These are phyloP conservation scores for Parauchenoglanis punctatus DNA, from an alignment of 2,797 vertebrate genomes.

Conservation along the genomic window DNA sequence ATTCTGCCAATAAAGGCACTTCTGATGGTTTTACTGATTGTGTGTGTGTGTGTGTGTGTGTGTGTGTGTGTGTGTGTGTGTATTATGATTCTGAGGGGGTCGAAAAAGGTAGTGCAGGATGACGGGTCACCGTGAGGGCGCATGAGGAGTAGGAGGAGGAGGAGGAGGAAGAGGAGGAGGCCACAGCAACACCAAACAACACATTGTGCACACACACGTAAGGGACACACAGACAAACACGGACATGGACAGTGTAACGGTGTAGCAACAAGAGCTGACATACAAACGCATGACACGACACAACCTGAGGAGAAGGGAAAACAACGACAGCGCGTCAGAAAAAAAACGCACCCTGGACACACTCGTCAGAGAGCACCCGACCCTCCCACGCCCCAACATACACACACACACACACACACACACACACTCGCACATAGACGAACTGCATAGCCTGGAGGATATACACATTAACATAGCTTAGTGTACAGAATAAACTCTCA, in stretches of 20 bases:
- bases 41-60: background rate
- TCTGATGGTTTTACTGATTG: background rate
- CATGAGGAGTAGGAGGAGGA: constrained; percentile 66
- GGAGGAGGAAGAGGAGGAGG: constrained; percentile 73
- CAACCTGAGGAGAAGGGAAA: constrained; percentile 73
- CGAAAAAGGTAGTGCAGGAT: constrained; percentile 56
- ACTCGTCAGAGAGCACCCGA: constrained; percentile 43
- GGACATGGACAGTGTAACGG: constrained; percentile 57
- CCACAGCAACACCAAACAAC: constrained; percentile 68
- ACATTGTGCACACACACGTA: constrained; percentile 40
- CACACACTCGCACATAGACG: constrained; percentile 43
- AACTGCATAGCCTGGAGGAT: constrained; percentile 1
- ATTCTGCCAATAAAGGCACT: background rate
- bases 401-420: constrained; percentile 24
- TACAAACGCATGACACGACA: constrained; percentile 74
- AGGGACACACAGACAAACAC: constrained; percentile 38
- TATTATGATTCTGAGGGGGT: background rate
- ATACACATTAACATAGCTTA: constrained; percentile 14
- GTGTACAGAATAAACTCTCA: constrained; percentile 25
- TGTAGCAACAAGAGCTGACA: constrained; percentile 71
- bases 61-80: constrained; percentile 16
- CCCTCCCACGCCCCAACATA: constrained; percentile 10
- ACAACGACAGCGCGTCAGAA: constrained; percentile 66
- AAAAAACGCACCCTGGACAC: constrained; percentile 49
- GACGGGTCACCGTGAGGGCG: constrained; percentile 75